phyloP scores from a whole-genome alignment of 2,888 invertebrate species.

The Epicampocera succincta region DNA sequence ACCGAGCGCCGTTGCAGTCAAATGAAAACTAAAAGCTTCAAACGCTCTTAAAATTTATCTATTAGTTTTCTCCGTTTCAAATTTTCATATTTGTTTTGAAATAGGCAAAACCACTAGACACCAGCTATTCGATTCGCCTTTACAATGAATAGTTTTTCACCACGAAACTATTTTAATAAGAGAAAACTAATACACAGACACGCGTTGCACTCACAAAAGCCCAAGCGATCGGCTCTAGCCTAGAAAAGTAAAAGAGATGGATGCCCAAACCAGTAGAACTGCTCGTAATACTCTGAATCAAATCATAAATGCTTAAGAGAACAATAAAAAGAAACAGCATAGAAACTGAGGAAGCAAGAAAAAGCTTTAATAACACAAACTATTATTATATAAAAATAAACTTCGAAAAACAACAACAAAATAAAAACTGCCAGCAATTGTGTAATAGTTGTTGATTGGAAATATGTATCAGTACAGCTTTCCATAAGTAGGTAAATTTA shows the following conservation, averaged over 20 bases:
- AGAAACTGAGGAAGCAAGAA: background rate
- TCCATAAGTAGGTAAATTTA: no score
- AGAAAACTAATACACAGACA: slow-evolving; percentile 55
- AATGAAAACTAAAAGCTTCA: slow-evolving; percentile 62
- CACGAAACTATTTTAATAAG: slow-evolving; percentile 54
- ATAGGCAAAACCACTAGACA: slow-evolving; percentile 41
- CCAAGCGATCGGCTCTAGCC: slow-evolving; percentile 58
- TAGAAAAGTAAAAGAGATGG: slow-evolving; percentile 61
- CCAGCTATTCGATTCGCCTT: slow-evolving; percentile 27
- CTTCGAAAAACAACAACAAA: no score
- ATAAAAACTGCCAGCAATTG: no score
- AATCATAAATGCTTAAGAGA: background rate
- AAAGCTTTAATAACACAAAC: no score
- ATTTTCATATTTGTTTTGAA: slow-evolving; percentile 37
- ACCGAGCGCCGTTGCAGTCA: slow-evolving; percentile 59
- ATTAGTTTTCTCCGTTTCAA: slow-evolving; percentile 22
- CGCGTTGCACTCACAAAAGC: slow-evolving; percentile 36
- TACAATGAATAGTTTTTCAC: slow-evolving; percentile 65
- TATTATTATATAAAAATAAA: no score
- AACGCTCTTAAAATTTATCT: slow-evolving; percentile 53
- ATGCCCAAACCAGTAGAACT: slow-evolving; percentile 55
- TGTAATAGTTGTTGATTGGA: no score
- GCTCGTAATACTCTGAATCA: background rate
- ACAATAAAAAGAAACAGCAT: no score
- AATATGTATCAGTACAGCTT: no score